These are phyloP conservation scores for Hippoglossus stenolepis DNA, from an alignment of 2,113 vertebrate species.

Conservation along the genomic window DNA sequence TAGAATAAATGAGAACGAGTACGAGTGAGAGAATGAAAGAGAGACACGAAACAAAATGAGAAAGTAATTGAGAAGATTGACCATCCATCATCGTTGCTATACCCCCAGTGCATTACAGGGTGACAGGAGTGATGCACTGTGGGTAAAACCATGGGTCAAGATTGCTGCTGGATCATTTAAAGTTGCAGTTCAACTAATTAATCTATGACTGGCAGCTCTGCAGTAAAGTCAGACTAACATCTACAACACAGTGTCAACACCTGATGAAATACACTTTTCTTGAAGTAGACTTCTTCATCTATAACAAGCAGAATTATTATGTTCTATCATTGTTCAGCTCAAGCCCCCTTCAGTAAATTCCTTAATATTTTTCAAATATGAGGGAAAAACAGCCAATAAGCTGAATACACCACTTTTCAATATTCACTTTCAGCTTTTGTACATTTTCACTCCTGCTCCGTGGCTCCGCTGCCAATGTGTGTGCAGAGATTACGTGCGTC, in stretches of 20 bases:
- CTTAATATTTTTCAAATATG: background rate
- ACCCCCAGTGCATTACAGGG: constrained; percentile 55
- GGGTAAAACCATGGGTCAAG: too few species aligned
- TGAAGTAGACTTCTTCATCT: too few species aligned
- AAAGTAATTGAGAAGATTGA: constrained; percentile 44
- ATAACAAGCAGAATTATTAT: too few species aligned
- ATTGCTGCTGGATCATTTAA: too few species aligned
- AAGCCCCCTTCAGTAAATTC: background rate
- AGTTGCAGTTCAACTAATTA: too few species aligned
- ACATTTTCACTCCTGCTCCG: constrained; percentile 5
- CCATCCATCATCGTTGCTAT: constrained; percentile 59
- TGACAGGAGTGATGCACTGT: constrained; percentile 56
- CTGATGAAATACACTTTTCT: too few species aligned
- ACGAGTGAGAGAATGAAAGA: constrained; percentile 23
- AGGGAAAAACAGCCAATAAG: background rate
- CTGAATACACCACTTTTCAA: constrained; percentile 8
- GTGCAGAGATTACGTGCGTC: constrained; percentile 28
- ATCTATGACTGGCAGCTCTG: too few species aligned
- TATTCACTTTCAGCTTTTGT: constrained; percentile 10
- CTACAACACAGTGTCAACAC: too few species aligned
- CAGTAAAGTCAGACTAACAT: too few species aligned
- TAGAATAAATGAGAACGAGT: constrained; percentile 38
- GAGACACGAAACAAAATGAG: constrained; percentile 40
- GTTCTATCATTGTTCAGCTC: background rate
- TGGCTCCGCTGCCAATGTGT: constrained; percentile 14